phyloP scores from a whole-genome alignment of 1,140 invertebrate species.

The Bacillus rossius region DNA sequence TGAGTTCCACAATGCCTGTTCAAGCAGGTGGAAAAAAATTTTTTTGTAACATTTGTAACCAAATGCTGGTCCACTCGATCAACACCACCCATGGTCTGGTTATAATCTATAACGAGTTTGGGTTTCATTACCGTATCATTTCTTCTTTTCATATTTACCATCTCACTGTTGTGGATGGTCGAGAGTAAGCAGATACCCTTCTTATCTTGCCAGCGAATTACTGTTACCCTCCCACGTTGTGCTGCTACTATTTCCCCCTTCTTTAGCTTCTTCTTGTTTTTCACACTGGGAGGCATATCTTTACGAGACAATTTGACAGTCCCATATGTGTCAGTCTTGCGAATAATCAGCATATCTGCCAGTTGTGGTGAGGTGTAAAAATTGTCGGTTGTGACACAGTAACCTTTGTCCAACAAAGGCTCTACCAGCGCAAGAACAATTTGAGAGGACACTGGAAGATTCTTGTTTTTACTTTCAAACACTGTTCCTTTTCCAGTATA shows the following conservation, averaged over 20 bases:
- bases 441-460: conserved; percentile 2
- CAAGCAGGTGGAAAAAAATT: too few species aligned
- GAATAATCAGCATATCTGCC: not conserved
- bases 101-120: too few species aligned
- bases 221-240: conserved; percentile 1
- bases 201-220: not conserved
- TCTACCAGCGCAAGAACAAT: conserved; percentile 6
- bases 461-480: not conserved
- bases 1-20: too few species aligned
- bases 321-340: conserved; percentile 2
- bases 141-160: too few species aligned
- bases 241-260: conserved; percentile 1
- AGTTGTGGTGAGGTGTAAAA: conserved; percentile 10
- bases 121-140: too few species aligned
- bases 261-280: not conserved
- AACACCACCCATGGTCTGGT: too few species aligned
- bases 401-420: conserved; percentile 4
- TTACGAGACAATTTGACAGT: conserved; percentile 3
- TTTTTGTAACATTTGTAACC: too few species aligned
- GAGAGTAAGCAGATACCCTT: too few species aligned
- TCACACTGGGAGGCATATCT: conserved; percentile 1
- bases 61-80: too few species aligned
- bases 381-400: conserved; percentile 9
- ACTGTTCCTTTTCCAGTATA: conserved; percentile 4
- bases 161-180: too few species aligned